Evolutionary conservation across 2,888 invertebrate genomes (phyloP).

Genomic region (Sthenelais limicola): DNA sequence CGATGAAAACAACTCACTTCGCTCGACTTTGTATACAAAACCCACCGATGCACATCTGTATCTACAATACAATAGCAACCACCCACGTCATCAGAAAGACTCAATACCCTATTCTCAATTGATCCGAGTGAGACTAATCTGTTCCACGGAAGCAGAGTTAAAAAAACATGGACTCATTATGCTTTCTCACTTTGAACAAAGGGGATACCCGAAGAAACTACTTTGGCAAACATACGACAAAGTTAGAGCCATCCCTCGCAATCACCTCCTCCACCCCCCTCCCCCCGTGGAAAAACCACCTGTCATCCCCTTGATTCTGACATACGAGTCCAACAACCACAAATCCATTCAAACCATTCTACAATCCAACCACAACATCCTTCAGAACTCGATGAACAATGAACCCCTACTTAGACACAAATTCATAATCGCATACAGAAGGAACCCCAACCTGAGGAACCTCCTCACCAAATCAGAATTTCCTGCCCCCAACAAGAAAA

Average conservation of each 20-base stretch:
- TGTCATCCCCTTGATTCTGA: not conserved
- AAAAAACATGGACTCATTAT: not conserved
- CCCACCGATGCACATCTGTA: slow-evolving; percentile 19
- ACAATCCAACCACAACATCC: not conserved
- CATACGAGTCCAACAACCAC: not conserved
- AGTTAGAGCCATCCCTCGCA: not conserved
- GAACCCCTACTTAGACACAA: not conserved
- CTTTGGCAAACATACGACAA: not conserved
- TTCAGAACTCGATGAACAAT: not conserved
- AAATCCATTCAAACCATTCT: not conserved
- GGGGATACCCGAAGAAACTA: slow-evolving; percentile 11
- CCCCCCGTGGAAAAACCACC: no score
- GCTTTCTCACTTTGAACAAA: not conserved
- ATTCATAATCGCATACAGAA: not conserved
- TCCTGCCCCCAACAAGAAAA: not conserved
- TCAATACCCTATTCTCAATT: slow-evolving; percentile 3
- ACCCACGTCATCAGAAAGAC: not conserved
- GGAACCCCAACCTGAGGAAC: not conserved
- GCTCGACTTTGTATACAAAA: slow-evolving; percentile 7
- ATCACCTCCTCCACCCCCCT: no score
- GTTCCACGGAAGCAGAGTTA: not conserved
- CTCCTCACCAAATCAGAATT: not conserved
- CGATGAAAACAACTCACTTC: not conserved
- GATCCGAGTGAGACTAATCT: not conserved
- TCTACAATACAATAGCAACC: slow-evolving; percentile 1